phyloP scores from a whole-genome alignment of 1,140 invertebrate species.

The Samia ricini region DNA sequence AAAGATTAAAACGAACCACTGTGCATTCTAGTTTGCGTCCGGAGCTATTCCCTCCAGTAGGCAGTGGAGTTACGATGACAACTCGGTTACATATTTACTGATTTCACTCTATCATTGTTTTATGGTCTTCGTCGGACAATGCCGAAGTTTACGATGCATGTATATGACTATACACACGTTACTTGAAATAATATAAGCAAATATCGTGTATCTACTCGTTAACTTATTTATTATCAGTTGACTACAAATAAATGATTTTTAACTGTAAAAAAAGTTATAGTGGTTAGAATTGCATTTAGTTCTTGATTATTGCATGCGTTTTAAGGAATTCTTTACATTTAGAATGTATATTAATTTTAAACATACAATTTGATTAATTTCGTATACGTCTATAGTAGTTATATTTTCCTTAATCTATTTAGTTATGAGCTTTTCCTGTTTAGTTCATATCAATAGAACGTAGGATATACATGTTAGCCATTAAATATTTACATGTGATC shows the following conservation, averaged over 20 bases:
- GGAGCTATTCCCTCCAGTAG: conserved; percentile 1
- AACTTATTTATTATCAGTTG: not conserved
- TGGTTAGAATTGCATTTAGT: too few relatives aligned
- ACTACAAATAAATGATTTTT: not conserved
- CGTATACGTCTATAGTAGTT: too few relatives aligned
- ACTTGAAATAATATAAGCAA: not conserved
- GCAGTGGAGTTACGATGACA: conserved; percentile 22
- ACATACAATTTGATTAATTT: too few relatives aligned
- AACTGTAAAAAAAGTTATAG: not conserved
- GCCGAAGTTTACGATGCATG: conserved; percentile 8
- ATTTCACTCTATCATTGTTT: conserved; percentile 21
- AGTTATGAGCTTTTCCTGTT: too few relatives aligned
- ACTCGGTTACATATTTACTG: conserved; percentile 19
- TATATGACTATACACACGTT: conserved; percentile 4
- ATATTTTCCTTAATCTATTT: too few relatives aligned
- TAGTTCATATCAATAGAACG: too few relatives aligned
- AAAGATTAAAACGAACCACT: not conserved
- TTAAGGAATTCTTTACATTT: too few relatives aligned
- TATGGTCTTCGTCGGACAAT: conserved; percentile 19
- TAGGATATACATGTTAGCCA: too few relatives aligned
- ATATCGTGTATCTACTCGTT: not conserved
- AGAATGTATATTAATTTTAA: too few relatives aligned
- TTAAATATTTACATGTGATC: too few relatives aligned
- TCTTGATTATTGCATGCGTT: too few relatives aligned
- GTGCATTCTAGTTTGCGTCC: conserved; percentile 10